Conservation (phyloP, 1,140 invertebrate species). For the Hypothenemus hampei region DNA sequence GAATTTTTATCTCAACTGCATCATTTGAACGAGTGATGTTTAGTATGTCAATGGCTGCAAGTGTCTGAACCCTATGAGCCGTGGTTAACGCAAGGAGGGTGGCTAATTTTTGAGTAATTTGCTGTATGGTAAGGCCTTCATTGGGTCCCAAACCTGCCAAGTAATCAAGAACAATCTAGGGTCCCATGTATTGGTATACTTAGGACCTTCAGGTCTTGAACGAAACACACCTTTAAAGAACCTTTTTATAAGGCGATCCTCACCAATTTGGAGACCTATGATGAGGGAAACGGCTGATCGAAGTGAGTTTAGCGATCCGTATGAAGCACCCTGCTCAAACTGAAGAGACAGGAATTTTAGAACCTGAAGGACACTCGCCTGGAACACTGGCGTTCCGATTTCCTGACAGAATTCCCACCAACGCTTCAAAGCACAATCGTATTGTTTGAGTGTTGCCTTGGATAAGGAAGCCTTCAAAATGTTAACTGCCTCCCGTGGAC, state of each 20-base stretch:
- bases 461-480: constrained; percentile 5
- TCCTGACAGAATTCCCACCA: constrained; percentile 3
- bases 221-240: constrained; percentile 3
- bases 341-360: constrained; percentile 9
- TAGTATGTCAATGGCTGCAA: too few species aligned
- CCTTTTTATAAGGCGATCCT: constrained; percentile 4
- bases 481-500: constrained; percentile 6
- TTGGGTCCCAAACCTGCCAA: too few species aligned
- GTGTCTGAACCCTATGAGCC: too few species aligned
- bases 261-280: neutral
- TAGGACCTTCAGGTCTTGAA: neutral
- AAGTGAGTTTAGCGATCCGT: constrained; percentile 7
- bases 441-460: neutral
- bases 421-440: constrained; percentile 1
- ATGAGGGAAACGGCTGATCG: constrained; percentile 6
- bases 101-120: too few species aligned
- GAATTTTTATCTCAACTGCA: too few species aligned
- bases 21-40: too few species aligned
- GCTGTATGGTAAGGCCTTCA: too few species aligned
- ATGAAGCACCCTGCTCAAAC: constrained; percentile 6
- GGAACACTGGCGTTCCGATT: neutral
- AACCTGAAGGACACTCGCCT: neutral
- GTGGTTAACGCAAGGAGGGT: too few species aligned
- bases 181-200: too few species aligned
- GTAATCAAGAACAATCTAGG: too few species aligned